Conservation (phyloP, 2,113 vertebrate genomes). For the Hippocampus barbouri region DNA sequence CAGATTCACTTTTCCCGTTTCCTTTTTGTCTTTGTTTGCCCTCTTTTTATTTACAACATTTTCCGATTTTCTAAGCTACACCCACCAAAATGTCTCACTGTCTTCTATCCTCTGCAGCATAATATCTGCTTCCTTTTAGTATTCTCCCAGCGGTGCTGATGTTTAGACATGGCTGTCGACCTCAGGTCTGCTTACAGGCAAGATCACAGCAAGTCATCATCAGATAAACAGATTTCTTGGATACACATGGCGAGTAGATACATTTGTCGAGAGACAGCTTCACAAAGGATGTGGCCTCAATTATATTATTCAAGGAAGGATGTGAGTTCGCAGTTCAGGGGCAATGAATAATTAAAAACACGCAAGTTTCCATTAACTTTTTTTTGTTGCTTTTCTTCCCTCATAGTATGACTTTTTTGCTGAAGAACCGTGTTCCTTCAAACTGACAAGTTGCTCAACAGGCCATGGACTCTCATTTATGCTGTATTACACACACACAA, state of each 20-base stretch:
- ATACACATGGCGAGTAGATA: slow-evolving; percentile 60
- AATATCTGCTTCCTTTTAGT: slow-evolving; percentile 45
- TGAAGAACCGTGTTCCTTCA: slow-evolving; percentile 37
- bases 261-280: slow-evolving; percentile 50
- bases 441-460: slow-evolving; percentile 33
- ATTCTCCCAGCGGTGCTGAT: slow-evolving; percentile 42
- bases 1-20: neutral
- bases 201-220: slow-evolving; percentile 63
- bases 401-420: slow-evolving; percentile 18
- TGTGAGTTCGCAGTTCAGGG: slow-evolving; percentile 49
- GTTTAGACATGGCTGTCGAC: slow-evolving; percentile 28
- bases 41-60: neutral
- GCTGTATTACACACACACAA: slow-evolving; percentile 55
- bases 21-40: neutral
- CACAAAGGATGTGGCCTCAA: slow-evolving; percentile 26
- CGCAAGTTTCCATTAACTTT: slow-evolving; percentile 5
- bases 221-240: slow-evolving; percentile 66
- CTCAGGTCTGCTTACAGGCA: slow-evolving; percentile 61
- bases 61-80: slow-evolving; percentile 7
- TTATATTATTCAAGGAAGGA: slow-evolving; percentile 51
- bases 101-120: slow-evolving; percentile 36
- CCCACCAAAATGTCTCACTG: slow-evolving; percentile 23
- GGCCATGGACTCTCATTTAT: slow-evolving; percentile 35
- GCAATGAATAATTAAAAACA: slow-evolving; percentile 34
- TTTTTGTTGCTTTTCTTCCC: slow-evolving; percentile 8